phyloP scores from a whole-genome alignment of 2,888 invertebrate species.

The Brachypalpus laphriformis region DNA sequence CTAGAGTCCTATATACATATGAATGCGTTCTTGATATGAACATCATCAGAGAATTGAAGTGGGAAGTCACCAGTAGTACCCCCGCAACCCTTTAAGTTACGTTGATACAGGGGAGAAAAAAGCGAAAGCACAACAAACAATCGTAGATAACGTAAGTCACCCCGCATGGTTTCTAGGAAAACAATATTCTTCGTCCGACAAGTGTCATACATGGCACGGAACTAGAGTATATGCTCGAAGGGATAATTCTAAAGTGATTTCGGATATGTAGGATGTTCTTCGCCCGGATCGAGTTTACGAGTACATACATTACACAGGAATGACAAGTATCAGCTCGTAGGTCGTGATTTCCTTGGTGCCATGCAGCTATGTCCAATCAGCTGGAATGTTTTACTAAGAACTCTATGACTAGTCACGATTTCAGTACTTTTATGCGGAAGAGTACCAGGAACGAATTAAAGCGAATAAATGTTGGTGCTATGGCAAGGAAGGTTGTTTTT shows the following conservation, averaged over 20 bases:
- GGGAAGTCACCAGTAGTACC: too few relatives aligned
- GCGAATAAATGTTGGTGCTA: neutral
- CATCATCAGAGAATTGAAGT: neutral
- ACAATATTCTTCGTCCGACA: neutral
- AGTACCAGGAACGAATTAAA: neutral
- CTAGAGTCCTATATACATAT: neutral
- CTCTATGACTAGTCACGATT: constrained; percentile 38
- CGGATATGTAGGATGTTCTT: neutral
- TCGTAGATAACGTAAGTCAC: neutral
- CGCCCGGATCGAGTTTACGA: neutral
- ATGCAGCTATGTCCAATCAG: constrained; percentile 14
- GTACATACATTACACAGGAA: neutral
- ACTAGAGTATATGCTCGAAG: too few relatives aligned
- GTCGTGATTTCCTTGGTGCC: neutral
- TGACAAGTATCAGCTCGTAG: neutral
- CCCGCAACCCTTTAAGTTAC: neutral
- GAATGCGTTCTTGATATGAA: neutral
- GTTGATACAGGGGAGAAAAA: neutral
- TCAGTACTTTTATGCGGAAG: constrained; percentile 10
- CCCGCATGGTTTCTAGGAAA: neutral
- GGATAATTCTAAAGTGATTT: neutral
- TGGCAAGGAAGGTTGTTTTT: neutral
- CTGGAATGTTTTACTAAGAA: constrained; percentile 3
- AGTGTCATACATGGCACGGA: neutral
- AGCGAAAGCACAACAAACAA: neutral